phyloP scores from a whole-genome alignment of 2,113 vertebrate genomes.

The Numida meleagris region DNA sequence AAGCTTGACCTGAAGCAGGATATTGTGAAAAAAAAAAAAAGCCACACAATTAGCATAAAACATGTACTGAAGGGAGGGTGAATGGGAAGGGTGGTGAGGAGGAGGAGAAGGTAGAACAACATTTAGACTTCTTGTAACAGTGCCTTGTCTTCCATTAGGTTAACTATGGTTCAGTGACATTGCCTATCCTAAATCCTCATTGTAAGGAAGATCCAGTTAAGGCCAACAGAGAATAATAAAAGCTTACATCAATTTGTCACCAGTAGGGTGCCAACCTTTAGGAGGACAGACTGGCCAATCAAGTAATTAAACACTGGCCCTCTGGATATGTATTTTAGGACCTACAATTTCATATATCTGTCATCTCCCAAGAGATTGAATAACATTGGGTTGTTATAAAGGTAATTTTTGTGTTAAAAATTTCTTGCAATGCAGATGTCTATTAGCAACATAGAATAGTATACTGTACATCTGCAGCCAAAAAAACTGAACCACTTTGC shows the following conservation, averaged over 20 bases:
- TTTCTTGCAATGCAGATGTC: slow-evolving; percentile 93
- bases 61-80: background rate
- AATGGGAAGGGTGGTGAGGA: background rate
- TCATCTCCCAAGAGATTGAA: background rate
- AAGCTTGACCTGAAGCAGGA: slow-evolving; percentile 31
- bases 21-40: background rate
- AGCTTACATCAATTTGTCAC: slow-evolving; percentile 11
- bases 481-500: slow-evolving; percentile 87
- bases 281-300: slow-evolving; percentile 7
- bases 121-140: slow-evolving; percentile 53
- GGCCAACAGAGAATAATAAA: background rate
- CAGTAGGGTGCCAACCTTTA: background rate
- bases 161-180: slow-evolving; percentile 52
- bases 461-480: slow-evolving; percentile 91
- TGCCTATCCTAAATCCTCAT: slow-evolving; percentile 33
- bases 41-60: slow-evolving; percentile 50
- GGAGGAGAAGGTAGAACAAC: slow-evolving; percentile 18
- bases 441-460: slow-evolving; percentile 84
- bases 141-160: slow-evolving; percentile 41
- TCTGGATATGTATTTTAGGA: slow-evolving; percentile 14
- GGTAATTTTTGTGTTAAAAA: slow-evolving; percentile 21
- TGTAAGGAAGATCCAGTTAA: background rate
- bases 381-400: slow-evolving; percentile 30
- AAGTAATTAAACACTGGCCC: background rate
- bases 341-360: slow-evolving; percentile 28